Percentiles rank a stretch among this genome's conserved stretches.
Conservation (phyloP, 2,888 invertebrate genomes). For the Cyclophora albipunctata region DNA sequence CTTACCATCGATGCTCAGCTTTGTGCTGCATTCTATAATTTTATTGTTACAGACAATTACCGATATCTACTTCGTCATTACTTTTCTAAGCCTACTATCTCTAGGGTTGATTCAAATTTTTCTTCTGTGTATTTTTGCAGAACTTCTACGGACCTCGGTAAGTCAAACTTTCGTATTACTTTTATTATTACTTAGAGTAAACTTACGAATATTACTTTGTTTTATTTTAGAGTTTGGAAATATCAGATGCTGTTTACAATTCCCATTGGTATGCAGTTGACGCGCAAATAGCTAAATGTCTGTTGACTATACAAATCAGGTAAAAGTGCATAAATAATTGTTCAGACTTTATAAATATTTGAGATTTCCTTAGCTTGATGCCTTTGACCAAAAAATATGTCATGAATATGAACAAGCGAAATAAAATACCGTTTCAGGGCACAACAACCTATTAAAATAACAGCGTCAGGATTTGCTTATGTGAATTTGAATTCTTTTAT, state of each 20-base stretch:
- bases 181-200: not conserved
- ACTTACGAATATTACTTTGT: not conserved
- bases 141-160: conserved; percentile 46
- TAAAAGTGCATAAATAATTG: conserved; percentile 7
- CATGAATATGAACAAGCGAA: not conserved
- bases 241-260: conserved; percentile 40
- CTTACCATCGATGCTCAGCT: no score
- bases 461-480: conserved; percentile 5
- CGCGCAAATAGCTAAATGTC: conserved; percentile 25
- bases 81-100: conserved; percentile 39
- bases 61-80: conserved; percentile 27
- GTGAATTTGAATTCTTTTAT: conserved; percentile 4
- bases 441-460: conserved; percentile 6
- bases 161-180: conserved; percentile 10
- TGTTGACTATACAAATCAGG: conserved; percentile 40
- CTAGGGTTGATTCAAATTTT: conserved; percentile 44
- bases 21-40: no score
- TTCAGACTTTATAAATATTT: not conserved
- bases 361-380: not conserved
- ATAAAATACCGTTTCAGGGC: not conserved
- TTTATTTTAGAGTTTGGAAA: conserved; percentile 33
- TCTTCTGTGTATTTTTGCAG: conserved; percentile 49
- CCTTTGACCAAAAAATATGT: not conserved
- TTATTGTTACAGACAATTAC: conserved; percentile 33
- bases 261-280: conserved; percentile 40